Evolutionary conservation across 2,888 invertebrate species (phyloP).

Genomic region (Ennomos fuscantarius): DNA sequence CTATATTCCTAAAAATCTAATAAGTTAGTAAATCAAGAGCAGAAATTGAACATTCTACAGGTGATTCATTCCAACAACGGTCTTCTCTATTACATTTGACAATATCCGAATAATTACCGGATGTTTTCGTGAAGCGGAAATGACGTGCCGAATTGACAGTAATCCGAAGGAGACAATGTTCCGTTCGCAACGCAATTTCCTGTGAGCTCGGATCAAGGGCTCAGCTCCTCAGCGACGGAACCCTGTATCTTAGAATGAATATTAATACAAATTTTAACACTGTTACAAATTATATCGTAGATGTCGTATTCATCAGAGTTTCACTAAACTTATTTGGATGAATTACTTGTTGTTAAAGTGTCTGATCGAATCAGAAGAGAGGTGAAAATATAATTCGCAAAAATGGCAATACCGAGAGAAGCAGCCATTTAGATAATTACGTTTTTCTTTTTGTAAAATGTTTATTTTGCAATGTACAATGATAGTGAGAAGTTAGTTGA

Average conservation of each 20-base stretch:
- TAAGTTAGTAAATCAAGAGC: constrained; percentile 2
- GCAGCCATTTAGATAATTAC: too few relatives aligned
- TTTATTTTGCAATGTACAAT: too few relatives aligned
- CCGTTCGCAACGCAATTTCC: constrained; percentile 74
- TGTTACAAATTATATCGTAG: constrained; percentile 28
- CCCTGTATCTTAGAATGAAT: constrained; percentile 43
- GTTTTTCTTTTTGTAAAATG: too few relatives aligned
- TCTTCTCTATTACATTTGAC: constrained; percentile 63
- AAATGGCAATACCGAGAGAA: too few relatives aligned
- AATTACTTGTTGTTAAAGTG: too few relatives aligned
- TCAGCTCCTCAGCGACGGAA: constrained; percentile 37
- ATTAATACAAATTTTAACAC: constrained; percentile 39
- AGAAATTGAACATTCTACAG: constrained; percentile 51
- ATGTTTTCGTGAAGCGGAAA: constrained; percentile 75
- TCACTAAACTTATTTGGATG: too few relatives aligned
- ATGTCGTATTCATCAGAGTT: not conserved
- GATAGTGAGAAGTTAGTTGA: too few relatives aligned
- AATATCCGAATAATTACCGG: constrained; percentile 76
- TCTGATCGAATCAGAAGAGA: too few relatives aligned
- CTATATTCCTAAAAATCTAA: not conserved
- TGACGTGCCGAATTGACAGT: constrained; percentile 75
- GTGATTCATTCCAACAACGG: constrained; percentile 55
- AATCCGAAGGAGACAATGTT: constrained; percentile 74
- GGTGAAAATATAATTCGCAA: too few relatives aligned
- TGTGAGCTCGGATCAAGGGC: constrained; percentile 56